Base-by-base conservation (phyloP, 1,140 invertebrate genomes). In the Xylocopa sonorina region DNA sequence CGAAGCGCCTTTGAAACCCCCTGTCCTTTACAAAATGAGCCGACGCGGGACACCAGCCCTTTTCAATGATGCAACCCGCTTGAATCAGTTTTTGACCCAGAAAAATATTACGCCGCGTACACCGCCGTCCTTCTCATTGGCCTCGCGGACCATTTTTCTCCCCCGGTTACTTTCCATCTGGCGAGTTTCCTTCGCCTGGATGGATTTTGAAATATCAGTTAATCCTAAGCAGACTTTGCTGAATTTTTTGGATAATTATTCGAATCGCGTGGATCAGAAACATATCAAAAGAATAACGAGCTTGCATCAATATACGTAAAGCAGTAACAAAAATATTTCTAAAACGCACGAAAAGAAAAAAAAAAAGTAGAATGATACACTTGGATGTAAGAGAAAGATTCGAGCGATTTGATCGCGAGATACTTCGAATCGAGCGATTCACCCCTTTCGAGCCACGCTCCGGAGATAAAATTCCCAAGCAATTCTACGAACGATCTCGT, bases 1-100 rank as follows among this genome's bases (percentile, higher is more conserved):
- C 67, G 75, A 78, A 78, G 66, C 66, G 75, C 55, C 55, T 78
- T 78, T 78, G 75, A 78, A 78, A 71, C 67, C 43, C 46, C 71
- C 46, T 71, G 75, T 78, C 75, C 67, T 16, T 78, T 78, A 60
- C 64, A 78, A 71, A 78, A 71, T 50, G 75, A 66, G 71, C 60
- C 60, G 75, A 78, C 75, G 6, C 55, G 67, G 27, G 75, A n/a
- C 75, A 78, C 60, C 75, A 78, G 55, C 55, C 67, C 75, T 62
- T 71, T 71, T 71, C 75, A 78, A 78, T 60, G 67, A 69, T 50
- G 55, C 75, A 62, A 71, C 75, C 67, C 55, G 67, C 75, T 78
- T 53, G 66, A 78, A 71, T 78, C 67, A 62, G 53, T 78, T 78
- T 78, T 38, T 78, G 67, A 78, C 75, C 75, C 46, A 78, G 67